Evolutionary conservation across 2,113 vertebrate species (phyloP).

Genomic region (Crotalus viridis): DNA sequence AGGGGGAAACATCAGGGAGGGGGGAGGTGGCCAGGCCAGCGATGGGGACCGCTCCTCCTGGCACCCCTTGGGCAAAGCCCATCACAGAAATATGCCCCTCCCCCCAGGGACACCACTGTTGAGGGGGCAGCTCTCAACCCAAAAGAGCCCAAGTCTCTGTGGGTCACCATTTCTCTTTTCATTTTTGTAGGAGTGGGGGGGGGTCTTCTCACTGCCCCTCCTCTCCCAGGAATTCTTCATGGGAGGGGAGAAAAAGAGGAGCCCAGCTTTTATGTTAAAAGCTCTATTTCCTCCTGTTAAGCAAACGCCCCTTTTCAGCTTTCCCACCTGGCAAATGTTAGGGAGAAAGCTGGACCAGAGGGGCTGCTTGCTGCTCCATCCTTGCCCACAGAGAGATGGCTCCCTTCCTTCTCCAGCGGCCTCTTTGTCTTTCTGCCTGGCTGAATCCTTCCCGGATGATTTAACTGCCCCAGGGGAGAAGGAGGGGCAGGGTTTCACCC

Average conservation of each 20-base stretch:
- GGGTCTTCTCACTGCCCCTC: not conserved
- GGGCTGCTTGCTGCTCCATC: not conserved
- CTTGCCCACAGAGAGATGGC: not conserved
- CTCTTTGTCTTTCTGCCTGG: conserved; percentile 66
- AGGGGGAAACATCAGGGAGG: not conserved
- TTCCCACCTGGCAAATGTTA: no score
- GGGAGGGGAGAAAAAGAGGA: not conserved
- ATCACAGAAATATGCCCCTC: not conserved
- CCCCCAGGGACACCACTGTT: not conserved
- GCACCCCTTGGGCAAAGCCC: not conserved
- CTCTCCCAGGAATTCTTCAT: not conserved
- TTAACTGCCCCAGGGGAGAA: conserved; percentile 1
- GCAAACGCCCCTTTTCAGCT: not conserved
- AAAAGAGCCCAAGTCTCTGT: not conserved
- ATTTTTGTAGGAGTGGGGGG: not conserved
- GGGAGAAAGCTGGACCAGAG: not conserved
- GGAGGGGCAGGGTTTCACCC: not conserved
- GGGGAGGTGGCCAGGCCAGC: not conserved
- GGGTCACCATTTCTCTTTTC: not conserved
- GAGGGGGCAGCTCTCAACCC: not conserved
- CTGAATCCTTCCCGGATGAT: conserved; percentile 57
- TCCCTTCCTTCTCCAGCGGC: not conserved
- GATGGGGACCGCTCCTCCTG: not conserved
- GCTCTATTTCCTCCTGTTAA: not conserved
- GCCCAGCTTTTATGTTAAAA: not conserved